Evolutionary conservation across 2,888 invertebrate genomes (phyloP), one percentile per base, ranked within the genome.

Genomic region (Byasa hedistus): DNA sequence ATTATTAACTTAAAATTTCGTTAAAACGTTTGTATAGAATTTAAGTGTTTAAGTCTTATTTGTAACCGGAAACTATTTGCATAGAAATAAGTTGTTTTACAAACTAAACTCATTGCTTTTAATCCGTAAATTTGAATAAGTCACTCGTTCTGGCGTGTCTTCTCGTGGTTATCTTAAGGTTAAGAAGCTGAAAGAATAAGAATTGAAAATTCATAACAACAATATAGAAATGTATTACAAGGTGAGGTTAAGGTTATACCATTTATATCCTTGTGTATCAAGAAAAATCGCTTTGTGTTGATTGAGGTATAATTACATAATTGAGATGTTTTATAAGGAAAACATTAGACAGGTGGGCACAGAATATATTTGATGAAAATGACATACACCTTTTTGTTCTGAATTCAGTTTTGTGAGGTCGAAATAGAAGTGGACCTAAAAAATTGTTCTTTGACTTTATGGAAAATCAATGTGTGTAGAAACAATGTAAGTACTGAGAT

Each of bases 141-240:
- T n/a, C n/a, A 48, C 15, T 39, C 15, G 39, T 15, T 39, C 15
- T 15, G 39, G 3, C 32, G 32, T 39, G 39, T 39, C 15, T 39
- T 48, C 7, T 48, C n/a, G 4, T 48, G 12, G 48, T 48, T 19
- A 48, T 4, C 7, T 5, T 39, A 17, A 39, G 39, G 39, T 39
- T 39, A 39, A 39, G 15, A 12, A n/a, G 48, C 4, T 48, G 48
- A 19, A n/a, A 15, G 48, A n/a, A 19, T 48, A 3, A n/a, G 48
- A 48, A 48, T 48, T n/a, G 48, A 48, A 48, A 48, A 44, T 22
- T 22, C 22, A 23, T 17, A 22, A 17, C 52, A 56, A 56, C 23
- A 15, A 22, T 17, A 56, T 5, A 56, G 27, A 56, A 56, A 56
- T 56, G 23, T 56, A 27, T 56, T 56, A 56, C 56, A 56, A 56